Conservation (phyloP, 2,797 vertebrate species). For the Hafferia zeledoni region DNA sequence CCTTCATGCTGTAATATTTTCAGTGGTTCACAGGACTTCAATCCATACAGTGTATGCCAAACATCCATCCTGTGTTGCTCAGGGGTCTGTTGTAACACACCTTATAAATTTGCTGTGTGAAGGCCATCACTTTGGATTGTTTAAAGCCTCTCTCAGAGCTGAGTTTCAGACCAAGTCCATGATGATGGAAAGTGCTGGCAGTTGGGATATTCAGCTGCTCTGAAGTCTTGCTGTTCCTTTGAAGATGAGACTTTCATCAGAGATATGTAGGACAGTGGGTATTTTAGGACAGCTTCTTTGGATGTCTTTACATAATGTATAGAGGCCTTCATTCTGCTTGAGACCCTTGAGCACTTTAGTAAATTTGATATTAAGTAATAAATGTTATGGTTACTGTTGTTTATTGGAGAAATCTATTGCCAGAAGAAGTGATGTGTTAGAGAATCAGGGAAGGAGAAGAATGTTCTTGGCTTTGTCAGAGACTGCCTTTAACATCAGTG, state of each 20-base stretch:
- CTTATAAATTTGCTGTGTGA: background rate
- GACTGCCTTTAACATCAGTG: background rate
- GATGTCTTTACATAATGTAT: background rate
- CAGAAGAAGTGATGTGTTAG: background rate
- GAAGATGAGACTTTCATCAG: background rate
- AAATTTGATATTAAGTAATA: conserved; percentile 41
- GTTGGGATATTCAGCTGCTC: background rate
- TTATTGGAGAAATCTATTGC: conserved; percentile 12
- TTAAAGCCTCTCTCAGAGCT: background rate
- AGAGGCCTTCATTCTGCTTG: background rate
- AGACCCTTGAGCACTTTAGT: conserved; percentile 1
- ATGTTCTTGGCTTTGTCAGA: conserved; percentile 15
- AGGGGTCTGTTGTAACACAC: background rate
- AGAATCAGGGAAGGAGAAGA: background rate
- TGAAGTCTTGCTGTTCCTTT: background rate
- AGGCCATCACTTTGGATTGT: background rate
- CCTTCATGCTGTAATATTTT: background rate
- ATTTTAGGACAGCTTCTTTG: conserved; percentile 22
- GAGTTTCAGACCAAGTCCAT: background rate
- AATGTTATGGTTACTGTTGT: background rate
- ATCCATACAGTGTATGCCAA: background rate
- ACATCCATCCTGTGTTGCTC: background rate
- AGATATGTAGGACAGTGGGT: background rate
- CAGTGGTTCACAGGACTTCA: background rate
- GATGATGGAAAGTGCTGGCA: background rate